phyloP scores from a whole-genome alignment of 2,797 vertebrate species.

The Acipenser oxyrinchus region DNA sequence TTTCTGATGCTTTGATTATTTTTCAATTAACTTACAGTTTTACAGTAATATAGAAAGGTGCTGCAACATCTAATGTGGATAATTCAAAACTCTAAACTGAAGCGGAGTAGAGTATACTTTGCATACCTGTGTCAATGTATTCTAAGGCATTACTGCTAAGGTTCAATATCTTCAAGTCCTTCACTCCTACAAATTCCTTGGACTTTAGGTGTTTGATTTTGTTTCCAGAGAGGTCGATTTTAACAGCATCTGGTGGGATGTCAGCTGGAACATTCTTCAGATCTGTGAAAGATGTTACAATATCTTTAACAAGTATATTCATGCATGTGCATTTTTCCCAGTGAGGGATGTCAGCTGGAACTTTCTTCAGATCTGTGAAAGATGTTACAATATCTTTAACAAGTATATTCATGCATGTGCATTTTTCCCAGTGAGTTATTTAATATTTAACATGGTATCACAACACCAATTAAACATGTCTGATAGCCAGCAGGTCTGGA shows the following conservation, averaged over 20 bases:
- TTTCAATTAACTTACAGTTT: background rate
- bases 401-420: no score
- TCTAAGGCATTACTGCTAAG: conserved; percentile 81
- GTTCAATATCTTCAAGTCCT: conserved; percentile 85
- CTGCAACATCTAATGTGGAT: background rate
- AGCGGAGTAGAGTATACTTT: background rate
- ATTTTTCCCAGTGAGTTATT: no score
- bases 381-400: no score
- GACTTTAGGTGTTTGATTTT: conserved; percentile 77
- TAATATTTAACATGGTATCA: no score
- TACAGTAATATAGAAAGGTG: background rate
- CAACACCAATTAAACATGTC: no score
- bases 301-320: no score
- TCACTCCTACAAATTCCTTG: conserved; percentile 79
- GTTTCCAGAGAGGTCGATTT: conserved; percentile 85
- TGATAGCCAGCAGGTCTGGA: no score
- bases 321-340: no score
- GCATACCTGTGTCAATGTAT: conserved; percentile 79
- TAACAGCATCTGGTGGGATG: conserved; percentile 79
- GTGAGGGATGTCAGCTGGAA: conserved; percentile 70
- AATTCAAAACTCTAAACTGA: background rate
- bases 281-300: conserved; percentile 48
- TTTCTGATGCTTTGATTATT: background rate
- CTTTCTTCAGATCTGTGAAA: conserved; percentile 70
- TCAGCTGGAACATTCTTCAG: conserved; percentile 76